phyloP scores from a whole-genome alignment of 2,797 vertebrate species.

The Mallotus villosus region DNA sequence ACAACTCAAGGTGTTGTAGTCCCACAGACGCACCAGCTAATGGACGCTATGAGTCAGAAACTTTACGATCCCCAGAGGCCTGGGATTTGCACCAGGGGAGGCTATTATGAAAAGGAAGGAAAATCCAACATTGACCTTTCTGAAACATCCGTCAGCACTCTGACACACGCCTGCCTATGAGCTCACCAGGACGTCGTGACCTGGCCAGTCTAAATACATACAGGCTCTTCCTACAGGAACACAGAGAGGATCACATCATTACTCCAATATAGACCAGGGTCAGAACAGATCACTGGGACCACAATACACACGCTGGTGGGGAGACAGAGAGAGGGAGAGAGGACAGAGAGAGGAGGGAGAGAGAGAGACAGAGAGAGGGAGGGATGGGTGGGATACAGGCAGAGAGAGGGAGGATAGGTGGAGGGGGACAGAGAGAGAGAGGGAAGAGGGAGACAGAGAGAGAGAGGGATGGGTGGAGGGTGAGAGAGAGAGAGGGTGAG shows the following conservation, averaged over 20 bases:
- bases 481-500: not conserved
- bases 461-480: not conserved
- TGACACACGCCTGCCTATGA: not conserved
- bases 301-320: too few relatives aligned
- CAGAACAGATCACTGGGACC: slow-evolving; percentile 7
- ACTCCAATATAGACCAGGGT: not conserved
- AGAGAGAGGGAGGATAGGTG: too few relatives aligned
- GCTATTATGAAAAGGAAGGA: slow-evolving; percentile 2
- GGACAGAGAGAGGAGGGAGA: not conserved
- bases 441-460: too few relatives aligned
- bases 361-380: not conserved
- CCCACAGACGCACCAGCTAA: too few relatives aligned
- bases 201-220: slow-evolving; percentile 13
- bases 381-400: not conserved
- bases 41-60: not conserved
- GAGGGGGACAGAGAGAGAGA: too few relatives aligned
- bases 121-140: not conserved
- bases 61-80: not conserved
- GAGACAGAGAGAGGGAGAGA: slow-evolving; percentile 7
- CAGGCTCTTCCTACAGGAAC: slow-evolving; percentile 4
- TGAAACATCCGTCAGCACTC: not conserved
- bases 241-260: too few relatives aligned
- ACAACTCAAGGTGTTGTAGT: not conserved
- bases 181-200: not conserved
- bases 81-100: not conserved